Conservation (phyloP, 2,797 vertebrate genomes). For the Phrynocephalus forsythii region DNA sequence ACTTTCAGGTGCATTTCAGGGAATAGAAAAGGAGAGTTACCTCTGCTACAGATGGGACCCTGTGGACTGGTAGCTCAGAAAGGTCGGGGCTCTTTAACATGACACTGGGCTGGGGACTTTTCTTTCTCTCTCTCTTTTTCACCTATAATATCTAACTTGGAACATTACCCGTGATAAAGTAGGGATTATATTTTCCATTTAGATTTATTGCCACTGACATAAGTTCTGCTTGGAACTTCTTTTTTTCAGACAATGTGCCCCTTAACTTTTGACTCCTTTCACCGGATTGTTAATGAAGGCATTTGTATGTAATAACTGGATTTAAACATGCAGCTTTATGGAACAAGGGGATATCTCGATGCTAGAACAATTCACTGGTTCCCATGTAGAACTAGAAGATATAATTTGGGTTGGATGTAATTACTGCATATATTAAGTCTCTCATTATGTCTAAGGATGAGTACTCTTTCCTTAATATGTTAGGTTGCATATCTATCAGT, state of each 20-base stretch:
- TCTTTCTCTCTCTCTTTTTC: neutral
- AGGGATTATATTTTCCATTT: constrained; percentile 30
- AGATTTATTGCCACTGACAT: constrained; percentile 15
- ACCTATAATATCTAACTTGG: constrained; percentile 23
- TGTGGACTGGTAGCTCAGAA: neutral
- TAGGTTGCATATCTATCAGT: neutral
- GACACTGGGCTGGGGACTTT: constrained; percentile 1
- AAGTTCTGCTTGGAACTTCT: constrained; percentile 19
- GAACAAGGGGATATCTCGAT: neutral
- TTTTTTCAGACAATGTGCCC: neutral
- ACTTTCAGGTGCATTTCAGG: neutral
- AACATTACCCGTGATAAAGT: neutral
- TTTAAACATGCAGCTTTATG: neutral
- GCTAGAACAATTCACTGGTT: neutral
- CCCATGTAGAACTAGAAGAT: neutral
- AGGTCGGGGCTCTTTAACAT: constrained; percentile 8
- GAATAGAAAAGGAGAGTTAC: neutral
- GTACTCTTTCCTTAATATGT: neutral
- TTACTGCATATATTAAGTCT: neutral
- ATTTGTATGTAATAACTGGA: neutral
- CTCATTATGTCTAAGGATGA: neutral
- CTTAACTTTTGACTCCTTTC: constrained; percentile 13
- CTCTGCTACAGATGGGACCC: neutral
- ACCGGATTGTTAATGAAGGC: neutral
- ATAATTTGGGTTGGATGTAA: neutral